Conservation (phyloP, 53 echinoderm and acorn worm genomes). For the Arbacia lixula region DNA sequence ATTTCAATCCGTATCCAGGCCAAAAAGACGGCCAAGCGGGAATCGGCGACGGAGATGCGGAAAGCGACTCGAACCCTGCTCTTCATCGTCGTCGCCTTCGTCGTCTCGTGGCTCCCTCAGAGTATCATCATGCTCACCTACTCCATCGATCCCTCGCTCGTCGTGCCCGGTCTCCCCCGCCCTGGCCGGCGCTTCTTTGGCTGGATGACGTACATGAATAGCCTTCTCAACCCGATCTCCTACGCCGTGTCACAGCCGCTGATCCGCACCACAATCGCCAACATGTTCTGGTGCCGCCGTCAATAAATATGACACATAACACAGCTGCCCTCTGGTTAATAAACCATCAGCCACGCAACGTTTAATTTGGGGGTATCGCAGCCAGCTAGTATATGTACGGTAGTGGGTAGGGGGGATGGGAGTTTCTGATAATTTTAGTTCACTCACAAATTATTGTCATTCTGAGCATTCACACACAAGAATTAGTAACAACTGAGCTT, state of each 20-base stretch:
- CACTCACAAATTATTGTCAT: too few relatives aligned
- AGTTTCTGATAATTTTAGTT: too few relatives aligned
- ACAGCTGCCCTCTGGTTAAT: too few relatives aligned
- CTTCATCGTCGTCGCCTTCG: constrained; percentile 33
- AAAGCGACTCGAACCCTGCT: constrained; percentile 37
- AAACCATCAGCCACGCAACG: too few relatives aligned
- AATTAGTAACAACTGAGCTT: too few relatives aligned
- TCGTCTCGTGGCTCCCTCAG: constrained; percentile 26
- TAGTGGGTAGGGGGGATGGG: too few relatives aligned
- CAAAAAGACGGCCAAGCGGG: constrained; percentile 9
- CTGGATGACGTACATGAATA: constrained; percentile 20
- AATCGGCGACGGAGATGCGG: constrained; percentile 5
- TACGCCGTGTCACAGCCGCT: constrained; percentile 34
- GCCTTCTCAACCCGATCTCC: constrained; percentile 38
- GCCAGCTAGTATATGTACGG: too few relatives aligned
- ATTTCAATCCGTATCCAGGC: too few relatives aligned
- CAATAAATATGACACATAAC: too few relatives aligned
- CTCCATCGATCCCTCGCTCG: constrained; percentile 17
- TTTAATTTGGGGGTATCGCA: too few relatives aligned
- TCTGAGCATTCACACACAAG: too few relatives aligned
- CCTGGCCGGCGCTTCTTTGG: not conserved
- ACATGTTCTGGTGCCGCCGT: constrained; percentile 22
- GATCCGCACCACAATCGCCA: constrained; percentile 5
- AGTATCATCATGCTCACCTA: constrained; percentile 12
- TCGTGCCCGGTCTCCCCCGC: not conserved